phyloP scores from a whole-genome alignment of 2,797 vertebrate species.

The Carapus acus region DNA sequence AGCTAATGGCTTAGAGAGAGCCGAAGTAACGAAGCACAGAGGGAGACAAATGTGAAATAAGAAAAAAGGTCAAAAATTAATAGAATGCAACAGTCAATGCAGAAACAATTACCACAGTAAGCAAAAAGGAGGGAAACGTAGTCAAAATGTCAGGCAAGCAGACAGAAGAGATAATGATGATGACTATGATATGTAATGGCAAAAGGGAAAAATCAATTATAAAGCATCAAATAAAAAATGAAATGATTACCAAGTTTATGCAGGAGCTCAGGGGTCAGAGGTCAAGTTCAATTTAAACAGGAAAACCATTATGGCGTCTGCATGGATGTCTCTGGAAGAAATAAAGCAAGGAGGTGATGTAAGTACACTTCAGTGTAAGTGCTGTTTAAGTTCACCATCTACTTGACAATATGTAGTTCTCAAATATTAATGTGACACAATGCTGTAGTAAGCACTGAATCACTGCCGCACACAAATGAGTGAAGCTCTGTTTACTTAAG shows the following conservation, averaged over 20 bases:
- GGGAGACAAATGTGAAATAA: conserved; percentile 35
- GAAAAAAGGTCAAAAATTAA: conserved; percentile 33
- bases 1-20: conserved; percentile 52
- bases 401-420: conserved; percentile 71
- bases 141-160: conserved; percentile 8
- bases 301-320: conserved; percentile 95
- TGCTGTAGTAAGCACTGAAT: conserved; percentile 67
- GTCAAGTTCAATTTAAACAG: conserved; percentile 99
- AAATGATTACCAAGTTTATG: conserved; percentile 99
- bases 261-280: conserved; percentile 98
- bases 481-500: conserved; percentile 63
- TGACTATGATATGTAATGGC: conserved; percentile 52
- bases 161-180: conserved; percentile 36
- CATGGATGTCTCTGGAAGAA: conserved; percentile 95
- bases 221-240: conserved; percentile 93
- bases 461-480: conserved; percentile 48
- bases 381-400: conserved; percentile 69
- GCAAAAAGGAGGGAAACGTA: conserved; percentile 17
- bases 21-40: conserved; percentile 36
- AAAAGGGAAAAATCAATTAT: conserved; percentile 70
- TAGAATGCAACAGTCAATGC: conserved; percentile 32
- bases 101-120: conserved; percentile 31
- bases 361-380: conserved; percentile 77
- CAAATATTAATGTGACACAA: conserved; percentile 73
- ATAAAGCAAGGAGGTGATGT: conserved; percentile 93